A percentile compares a stretch with the other conserved stretches of the same genome.
phyloP scores from a whole-genome alignment of 2,113 vertebrate genomes.

The Eolophus roseicapilla region DNA sequence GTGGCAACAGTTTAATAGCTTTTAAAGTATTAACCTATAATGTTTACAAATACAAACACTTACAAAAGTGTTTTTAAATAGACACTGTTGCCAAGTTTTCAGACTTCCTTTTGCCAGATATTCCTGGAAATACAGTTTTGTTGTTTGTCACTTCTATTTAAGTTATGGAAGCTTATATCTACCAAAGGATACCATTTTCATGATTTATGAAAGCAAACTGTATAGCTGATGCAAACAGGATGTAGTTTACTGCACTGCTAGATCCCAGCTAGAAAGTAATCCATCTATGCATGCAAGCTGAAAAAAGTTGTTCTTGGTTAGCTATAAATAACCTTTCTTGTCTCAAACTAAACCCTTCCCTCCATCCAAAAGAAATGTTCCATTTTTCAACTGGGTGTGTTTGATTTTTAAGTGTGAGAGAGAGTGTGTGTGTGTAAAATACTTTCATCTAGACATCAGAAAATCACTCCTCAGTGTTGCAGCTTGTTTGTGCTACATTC shows the following conservation, averaged over 20 bases:
- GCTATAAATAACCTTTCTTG: conserved; percentile 63
- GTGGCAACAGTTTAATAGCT: conserved; percentile 60
- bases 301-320: conserved; percentile 48
- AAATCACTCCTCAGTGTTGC: conserved; percentile 41
- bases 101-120: conserved; percentile 45
- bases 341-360: conserved; percentile 28
- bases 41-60: conserved; percentile 61
- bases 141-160: conserved; percentile 71
- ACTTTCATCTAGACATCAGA: conserved; percentile 32
- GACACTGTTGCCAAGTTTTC: conserved; percentile 62
- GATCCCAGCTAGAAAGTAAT: conserved; percentile 62
- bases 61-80: conserved; percentile 31
- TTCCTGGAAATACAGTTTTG: conserved; percentile 48
- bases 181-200: conserved; percentile 75
- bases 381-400: conserved; percentile 18
- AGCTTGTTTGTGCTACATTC: conserved; percentile 57
- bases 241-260: conserved; percentile 65
- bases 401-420: background rate
- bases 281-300: conserved; percentile 69
- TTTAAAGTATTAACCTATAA: conserved; percentile 66
- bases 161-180: conserved; percentile 64
- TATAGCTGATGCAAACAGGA: conserved; percentile 68
- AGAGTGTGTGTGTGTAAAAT: background rate
- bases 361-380: conserved; percentile 61
- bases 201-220: conserved; percentile 63